Percentiles rank a stretch among this genome's conserved stretches.
Conservation (phyloP, 2,888 invertebrate species). For the Perizoma flavofasciatum region DNA sequence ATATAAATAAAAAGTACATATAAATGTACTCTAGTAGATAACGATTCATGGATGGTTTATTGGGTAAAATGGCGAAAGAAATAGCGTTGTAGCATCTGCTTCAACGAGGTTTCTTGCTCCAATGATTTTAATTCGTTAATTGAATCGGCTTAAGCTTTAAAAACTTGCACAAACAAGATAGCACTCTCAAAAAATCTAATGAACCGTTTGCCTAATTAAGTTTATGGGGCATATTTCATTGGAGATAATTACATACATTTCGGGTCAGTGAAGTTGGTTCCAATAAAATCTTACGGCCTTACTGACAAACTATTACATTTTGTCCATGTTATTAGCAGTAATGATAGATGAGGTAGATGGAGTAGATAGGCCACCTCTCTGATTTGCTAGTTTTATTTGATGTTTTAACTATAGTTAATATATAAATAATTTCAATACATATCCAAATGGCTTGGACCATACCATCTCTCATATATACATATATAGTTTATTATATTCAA, state of each 20-base stretch:
- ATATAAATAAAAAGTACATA: too few species aligned
- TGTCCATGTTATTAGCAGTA: conserved; percentile 48
- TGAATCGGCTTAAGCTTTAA: background rate
- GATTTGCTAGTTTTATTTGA: background rate
- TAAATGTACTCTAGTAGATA: too few species aligned
- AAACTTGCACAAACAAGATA: conserved; percentile 2
- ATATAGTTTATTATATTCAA: too few species aligned
- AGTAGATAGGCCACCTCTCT: conserved; percentile 2
- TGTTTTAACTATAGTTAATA: background rate
- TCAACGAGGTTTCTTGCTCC: background rate
- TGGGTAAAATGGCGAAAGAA: too few species aligned
- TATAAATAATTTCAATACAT: too few species aligned
- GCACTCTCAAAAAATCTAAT: conserved; percentile 22
- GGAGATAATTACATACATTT: conserved; percentile 24
- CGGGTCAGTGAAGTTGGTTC: conserved; percentile 15
- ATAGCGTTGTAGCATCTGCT: too few species aligned
- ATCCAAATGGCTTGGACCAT: too few species aligned
- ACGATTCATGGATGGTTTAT: too few species aligned
- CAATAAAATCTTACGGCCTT: conserved; percentile 52
- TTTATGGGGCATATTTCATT: conserved; percentile 31
- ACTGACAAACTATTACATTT: conserved; percentile 49
- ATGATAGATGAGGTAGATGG: conserved; percentile 36
- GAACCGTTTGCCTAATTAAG: conserved; percentile 21
- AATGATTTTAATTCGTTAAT: background rate
- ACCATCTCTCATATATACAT: too few species aligned